Conservation (phyloP, 2,797 vertebrate species). For the Austrolebias charrua region DNA sequence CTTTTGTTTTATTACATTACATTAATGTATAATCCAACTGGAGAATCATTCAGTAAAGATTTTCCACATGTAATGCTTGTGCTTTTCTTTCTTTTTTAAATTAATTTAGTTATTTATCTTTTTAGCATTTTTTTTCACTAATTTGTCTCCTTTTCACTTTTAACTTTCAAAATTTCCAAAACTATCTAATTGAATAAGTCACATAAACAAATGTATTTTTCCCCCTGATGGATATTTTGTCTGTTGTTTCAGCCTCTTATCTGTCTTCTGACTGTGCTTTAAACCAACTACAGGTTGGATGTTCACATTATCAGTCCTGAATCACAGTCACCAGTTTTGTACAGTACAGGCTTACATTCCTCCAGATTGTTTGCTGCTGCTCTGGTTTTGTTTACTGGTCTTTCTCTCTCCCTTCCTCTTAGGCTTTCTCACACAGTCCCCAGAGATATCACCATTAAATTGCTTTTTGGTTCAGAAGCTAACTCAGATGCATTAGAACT, state of each 20-base stretch:
- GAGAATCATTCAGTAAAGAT: no score
- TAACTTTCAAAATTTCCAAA: no score
- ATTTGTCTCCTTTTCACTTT: no score
- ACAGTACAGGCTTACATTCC: constrained; percentile 55
- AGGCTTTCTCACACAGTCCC: constrained; percentile 63
- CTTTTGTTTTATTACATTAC: no score
- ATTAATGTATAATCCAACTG: no score
- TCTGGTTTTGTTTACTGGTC: constrained; percentile 69
- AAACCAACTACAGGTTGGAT: constrained; percentile 42
- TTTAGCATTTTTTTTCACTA: no score
- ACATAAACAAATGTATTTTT: no score
- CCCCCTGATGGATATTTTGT: neutral
- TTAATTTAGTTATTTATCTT: no score
- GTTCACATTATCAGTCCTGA: constrained; percentile 59
- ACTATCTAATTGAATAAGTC: no score
- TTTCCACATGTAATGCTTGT: neutral
- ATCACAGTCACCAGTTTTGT: constrained; percentile 53
- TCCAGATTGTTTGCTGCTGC: constrained; percentile 46
- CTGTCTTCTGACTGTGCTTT: constrained; percentile 29
- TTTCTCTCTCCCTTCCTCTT: constrained; percentile 39
- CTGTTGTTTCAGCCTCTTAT: constrained; percentile 4
- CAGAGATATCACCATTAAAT: constrained; percentile 77
- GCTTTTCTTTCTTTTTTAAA: neutral
- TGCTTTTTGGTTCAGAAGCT: constrained; percentile 79
- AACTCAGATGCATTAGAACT: constrained; percentile 73